A percentile compares a stretch with the other conserved stretches of the same genome.
Conservation (phyloP, 2,888 invertebrate species). For the Axea sp. region DNA sequence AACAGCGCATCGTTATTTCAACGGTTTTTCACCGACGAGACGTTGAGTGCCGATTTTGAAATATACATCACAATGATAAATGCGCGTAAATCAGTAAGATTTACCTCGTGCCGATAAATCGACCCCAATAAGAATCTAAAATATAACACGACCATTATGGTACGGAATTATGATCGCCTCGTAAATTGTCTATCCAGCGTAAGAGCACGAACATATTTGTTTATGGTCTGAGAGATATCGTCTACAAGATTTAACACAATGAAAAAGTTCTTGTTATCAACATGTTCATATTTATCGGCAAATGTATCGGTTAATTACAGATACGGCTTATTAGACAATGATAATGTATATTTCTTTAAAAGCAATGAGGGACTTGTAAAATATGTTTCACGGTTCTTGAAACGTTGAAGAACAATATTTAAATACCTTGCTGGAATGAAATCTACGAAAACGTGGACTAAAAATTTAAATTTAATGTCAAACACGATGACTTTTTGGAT, state of each 20-base stretch:
- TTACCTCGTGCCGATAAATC: slow-evolving; percentile 48
- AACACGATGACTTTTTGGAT: too few relatives aligned
- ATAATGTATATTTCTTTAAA: too few relatives aligned
- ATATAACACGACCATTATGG: slow-evolving; percentile 45
- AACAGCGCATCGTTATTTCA: slow-evolving; percentile 20
- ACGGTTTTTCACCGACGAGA: slow-evolving; percentile 4
- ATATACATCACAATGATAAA: slow-evolving; percentile 51
- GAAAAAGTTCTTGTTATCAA: slow-evolving; percentile 13
- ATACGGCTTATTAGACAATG: too few relatives aligned
- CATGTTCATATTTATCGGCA: slow-evolving; percentile 8
- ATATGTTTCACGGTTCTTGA: too few relatives aligned
- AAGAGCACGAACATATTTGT: slow-evolving; percentile 25
- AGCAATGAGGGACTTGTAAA: too few relatives aligned
- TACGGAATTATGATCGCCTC: slow-evolving; percentile 37
- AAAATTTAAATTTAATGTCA: too few relatives aligned
- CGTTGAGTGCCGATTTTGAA: slow-evolving; percentile 8
- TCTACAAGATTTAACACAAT: slow-evolving; percentile 5
- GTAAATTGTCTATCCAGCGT: slow-evolving; percentile 28
- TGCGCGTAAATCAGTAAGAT: slow-evolving; percentile 41
- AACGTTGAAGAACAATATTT: too few relatives aligned
- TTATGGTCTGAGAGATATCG: slow-evolving; percentile 17
- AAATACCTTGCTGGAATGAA: too few relatives aligned
- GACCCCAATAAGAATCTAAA: slow-evolving; percentile 48
- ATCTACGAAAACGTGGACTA: too few relatives aligned
- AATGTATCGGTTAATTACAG: neutral